Conservation (phyloP, 2,888 invertebrate genomes). For the Apamea sordens region DNA sequence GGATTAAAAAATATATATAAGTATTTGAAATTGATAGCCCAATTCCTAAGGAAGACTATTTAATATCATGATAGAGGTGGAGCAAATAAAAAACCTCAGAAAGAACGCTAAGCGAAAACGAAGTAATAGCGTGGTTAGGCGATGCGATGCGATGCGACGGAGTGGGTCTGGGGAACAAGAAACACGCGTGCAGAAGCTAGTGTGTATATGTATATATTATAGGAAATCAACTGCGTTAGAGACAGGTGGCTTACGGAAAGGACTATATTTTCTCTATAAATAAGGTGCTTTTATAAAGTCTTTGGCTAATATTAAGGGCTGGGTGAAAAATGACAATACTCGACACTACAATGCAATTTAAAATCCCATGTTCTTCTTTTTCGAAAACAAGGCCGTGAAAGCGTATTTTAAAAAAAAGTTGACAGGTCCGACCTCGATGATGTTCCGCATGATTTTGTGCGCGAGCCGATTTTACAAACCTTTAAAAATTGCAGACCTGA, state of each 20-base stretch:
- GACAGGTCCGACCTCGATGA: too few species aligned
- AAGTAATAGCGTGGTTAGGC: not conserved
- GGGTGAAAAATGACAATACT: not conserved
- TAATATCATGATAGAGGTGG: too few species aligned
- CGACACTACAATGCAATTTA: not conserved
- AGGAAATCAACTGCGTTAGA: not conserved
- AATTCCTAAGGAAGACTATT: too few species aligned
- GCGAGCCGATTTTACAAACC: not conserved
- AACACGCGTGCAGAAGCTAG: not conserved
- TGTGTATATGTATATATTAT: not conserved
- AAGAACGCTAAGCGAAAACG: not conserved
- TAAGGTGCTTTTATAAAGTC: not conserved
- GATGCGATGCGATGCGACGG: not conserved
- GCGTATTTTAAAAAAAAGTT: not conserved
- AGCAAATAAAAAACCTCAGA: not conserved
- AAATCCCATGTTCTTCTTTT: not conserved
- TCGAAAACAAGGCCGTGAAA: not conserved
- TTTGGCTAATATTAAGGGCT: not conserved
- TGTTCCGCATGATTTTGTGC: not conserved
- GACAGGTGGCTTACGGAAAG: not conserved
- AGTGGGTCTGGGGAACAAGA: not conserved
- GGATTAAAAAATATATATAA: too few species aligned
- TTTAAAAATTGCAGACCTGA: not conserved
- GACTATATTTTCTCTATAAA: not conserved
- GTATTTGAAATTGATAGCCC: too few species aligned